A percentile compares a stretch with the other conserved stretches of the same genome.
Evolutionary conservation across 1,140 invertebrate genomes (phyloP).

Genomic region (Nasonia giraulti): DNA sequence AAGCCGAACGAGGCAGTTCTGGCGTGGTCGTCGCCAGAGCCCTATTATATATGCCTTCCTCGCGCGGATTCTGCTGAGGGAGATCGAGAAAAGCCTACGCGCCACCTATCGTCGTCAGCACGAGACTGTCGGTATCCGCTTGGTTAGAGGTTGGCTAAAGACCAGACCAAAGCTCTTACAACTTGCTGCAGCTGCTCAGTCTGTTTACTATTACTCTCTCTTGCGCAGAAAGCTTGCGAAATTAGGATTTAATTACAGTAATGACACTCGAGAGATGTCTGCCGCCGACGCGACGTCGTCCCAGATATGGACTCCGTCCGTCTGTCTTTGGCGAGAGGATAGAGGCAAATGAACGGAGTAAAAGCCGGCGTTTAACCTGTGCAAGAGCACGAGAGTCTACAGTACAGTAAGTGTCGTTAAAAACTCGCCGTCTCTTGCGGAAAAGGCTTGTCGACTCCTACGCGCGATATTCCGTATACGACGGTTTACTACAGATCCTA

Average conservation of each 20-base stretch:
- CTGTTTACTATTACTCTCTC: too few relatives aligned
- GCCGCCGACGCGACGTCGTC: not conserved
- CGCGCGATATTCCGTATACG: not conserved
- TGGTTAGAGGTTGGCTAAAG: too few relatives aligned
- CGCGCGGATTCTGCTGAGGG: too few relatives aligned
- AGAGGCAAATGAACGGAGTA: not conserved
- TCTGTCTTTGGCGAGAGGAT: not conserved
- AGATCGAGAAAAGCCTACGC: too few relatives aligned
- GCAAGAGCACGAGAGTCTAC: not conserved
- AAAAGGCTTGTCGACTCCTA: conserved; percentile 31
- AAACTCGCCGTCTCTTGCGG: not conserved
- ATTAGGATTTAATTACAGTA: conserved; percentile 16
- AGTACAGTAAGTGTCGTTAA: not conserved
- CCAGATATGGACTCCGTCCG: not conserved
- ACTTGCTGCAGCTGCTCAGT: too few relatives aligned
- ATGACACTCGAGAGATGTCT: not conserved
- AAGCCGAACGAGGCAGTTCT: too few relatives aligned
- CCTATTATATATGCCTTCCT: too few relatives aligned
- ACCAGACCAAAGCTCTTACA: too few relatives aligned
- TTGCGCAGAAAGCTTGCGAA: not conserved
- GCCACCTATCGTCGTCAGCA: too few relatives aligned
- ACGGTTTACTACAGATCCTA: not conserved
- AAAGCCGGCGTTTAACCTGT: not conserved
- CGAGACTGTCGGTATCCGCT: too few relatives aligned
- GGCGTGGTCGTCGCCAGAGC: too few relatives aligned